Percentiles rank a stretch among this genome's conserved stretches.
These are phyloP conservation scores for Helostoma temminkii DNA, from an alignment of 2,797 vertebrate species.

Conservation along the genomic window DNA sequence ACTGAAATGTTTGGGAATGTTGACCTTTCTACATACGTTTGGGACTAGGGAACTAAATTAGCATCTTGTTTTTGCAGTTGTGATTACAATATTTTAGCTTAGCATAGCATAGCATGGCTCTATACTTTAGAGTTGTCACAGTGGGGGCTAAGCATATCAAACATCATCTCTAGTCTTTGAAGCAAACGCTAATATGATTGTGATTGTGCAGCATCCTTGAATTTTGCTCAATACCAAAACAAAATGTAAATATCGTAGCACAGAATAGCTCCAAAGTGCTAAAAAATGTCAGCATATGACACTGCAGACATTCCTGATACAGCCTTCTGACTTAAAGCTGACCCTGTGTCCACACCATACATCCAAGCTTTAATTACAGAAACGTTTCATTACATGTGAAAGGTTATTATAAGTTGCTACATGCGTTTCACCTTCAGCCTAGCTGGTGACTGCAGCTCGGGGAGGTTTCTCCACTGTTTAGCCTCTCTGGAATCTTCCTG, in stretches of 20 bases:
- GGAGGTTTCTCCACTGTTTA: slow-evolving; percentile 58
- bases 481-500: slow-evolving; percentile 72
- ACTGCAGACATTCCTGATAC: too few species aligned
- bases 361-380: neutral
- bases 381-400: neutral
- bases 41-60: slow-evolving; percentile 44
- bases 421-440: slow-evolving; percentile 45
- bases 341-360: too few species aligned
- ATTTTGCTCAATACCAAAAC: neutral
- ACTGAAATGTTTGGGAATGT: slow-evolving; percentile 31
- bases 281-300: too few species aligned
- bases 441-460: slow-evolving; percentile 45
- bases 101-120: slow-evolving; percentile 6
- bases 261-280: too few species aligned
- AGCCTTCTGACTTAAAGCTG: too few species aligned
- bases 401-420: slow-evolving; percentile 17
- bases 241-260: too few species aligned
- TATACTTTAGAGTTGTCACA: neutral
- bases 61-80: too few species aligned
- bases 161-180: neutral
- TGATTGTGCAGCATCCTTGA: too few species aligned
- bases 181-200: neutral
- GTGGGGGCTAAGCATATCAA: neutral
- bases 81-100: slow-evolving; percentile 24
- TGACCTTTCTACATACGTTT: slow-evolving; percentile 5